phyloP scores from a whole-genome alignment of 92 coral and sea anemone species.

The Epizoanthus fatuus region DNA sequence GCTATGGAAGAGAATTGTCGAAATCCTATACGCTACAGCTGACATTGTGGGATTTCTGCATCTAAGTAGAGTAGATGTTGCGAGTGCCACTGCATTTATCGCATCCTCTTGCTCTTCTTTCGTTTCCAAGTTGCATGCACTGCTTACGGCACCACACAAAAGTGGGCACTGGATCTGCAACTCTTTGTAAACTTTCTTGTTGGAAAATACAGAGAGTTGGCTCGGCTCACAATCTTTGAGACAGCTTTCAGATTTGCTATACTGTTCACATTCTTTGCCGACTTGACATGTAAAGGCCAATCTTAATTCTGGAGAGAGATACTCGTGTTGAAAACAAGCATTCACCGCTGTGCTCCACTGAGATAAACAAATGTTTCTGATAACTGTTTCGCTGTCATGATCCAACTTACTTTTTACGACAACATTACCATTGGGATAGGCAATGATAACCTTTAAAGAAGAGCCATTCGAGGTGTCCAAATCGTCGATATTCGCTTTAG shows the following conservation, averaged over 20 bases:
- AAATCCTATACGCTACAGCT: conserved; percentile 33
- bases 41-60: conserved; percentile 66
- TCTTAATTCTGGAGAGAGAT: conserved; percentile 44
- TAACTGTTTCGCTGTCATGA: conserved; percentile 2
- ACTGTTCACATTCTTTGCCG: background rate
- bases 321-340: conserved; percentile 44
- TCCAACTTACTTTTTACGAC: conserved; percentile 35
- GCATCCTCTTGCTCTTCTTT: conserved; percentile 6
- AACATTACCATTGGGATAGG: conserved; percentile 47
- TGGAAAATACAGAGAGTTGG: conserved; percentile 61
- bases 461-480: background rate
- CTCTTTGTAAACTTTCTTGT: conserved; percentile 44
- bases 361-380: conserved; percentile 27
- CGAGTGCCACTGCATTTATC: conserved; percentile 56
- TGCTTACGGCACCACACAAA: conserved; percentile 31
- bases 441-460: conserved; percentile 40
- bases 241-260: no score
- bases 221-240: conserved; percentile 25
- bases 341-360: conserved; percentile 42
- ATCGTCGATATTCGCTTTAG: conserved; percentile 6
- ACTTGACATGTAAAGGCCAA: conserved; percentile 23
- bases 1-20: conserved; percentile 65
- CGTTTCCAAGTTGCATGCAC: conserved; percentile 15
- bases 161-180: conserved; percentile 56
- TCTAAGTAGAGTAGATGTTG: conserved; percentile 54